Conservation (phyloP, 2,113 vertebrate genomes). For the Megaleporinus macrocephalus region DNA sequence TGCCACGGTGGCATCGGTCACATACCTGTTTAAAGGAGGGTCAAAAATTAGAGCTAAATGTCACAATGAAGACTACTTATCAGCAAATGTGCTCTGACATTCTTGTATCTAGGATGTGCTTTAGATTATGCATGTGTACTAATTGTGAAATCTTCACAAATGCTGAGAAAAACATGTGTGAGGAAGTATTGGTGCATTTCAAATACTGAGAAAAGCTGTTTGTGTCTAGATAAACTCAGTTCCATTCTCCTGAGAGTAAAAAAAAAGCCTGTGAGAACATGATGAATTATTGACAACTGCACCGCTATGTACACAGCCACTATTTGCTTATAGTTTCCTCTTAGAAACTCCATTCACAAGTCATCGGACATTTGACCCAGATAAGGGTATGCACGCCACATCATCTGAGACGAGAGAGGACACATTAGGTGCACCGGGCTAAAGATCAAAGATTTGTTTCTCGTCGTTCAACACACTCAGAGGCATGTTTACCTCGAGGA, state of each 20-base stretch:
- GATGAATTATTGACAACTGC: conserved; percentile 6
- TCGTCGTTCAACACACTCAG: conserved; percentile 16
- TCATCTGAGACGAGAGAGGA: conserved; percentile 35
- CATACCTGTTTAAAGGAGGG: conserved; percentile 74
- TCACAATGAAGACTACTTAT: neutral
- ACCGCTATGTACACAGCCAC: conserved; percentile 29
- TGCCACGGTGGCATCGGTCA: conserved; percentile 86
- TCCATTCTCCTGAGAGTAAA: no score
- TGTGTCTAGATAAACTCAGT: no score
- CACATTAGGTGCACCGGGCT: conserved; percentile 25
- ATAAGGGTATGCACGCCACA: conserved; percentile 19
- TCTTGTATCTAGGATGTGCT: neutral
- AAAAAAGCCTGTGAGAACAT: neutral
- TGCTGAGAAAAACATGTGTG: neutral
- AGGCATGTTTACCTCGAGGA: neutral
- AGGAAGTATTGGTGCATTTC: no score
- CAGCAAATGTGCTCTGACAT: neutral
- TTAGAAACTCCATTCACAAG: conserved; percentile 51
- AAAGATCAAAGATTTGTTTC: conserved; percentile 26
- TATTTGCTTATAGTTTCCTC: conserved; percentile 34
- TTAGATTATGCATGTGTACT: no score
- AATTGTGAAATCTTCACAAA: neutral
- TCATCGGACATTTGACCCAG: conserved; percentile 43
- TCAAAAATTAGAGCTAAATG: neutral
- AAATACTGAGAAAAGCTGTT: neutral